Conservation (phyloP, 37 sponge, comb jelly and placozoan species). For the Eunapius fragilis region DNA sequence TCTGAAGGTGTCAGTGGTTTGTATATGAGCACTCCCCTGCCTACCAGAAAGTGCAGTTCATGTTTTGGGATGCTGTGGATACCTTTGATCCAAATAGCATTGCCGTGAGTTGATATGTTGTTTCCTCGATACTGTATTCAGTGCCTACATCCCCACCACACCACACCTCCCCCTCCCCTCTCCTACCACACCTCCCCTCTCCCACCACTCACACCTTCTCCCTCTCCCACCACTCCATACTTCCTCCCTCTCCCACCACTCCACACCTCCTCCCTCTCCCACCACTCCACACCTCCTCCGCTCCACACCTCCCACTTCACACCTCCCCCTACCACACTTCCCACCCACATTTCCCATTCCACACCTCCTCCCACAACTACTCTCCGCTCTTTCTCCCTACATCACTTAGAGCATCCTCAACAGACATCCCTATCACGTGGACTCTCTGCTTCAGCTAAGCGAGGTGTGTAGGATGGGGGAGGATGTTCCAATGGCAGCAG, state of each 20-base stretch:
- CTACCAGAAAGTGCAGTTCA: constrained; percentile 83
- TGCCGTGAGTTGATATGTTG: constrained; percentile 47
- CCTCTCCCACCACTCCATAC: not conserved
- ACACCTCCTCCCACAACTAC: not conserved
- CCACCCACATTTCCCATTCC: not conserved
- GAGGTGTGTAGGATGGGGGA: constrained; percentile 94
- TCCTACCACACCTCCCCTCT: constrained; percentile 1
- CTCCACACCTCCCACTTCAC: not conserved
- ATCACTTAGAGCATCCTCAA: not conserved
- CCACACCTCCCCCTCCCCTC: not conserved
- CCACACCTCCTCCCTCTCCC: not conserved
- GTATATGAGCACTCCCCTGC: constrained; percentile 71
- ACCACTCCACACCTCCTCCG: not conserved
- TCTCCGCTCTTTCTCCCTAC: not conserved
- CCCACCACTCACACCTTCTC: not conserved
- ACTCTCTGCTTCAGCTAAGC: constrained; percentile 94
- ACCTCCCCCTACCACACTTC: not conserved
- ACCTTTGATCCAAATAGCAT: constrained; percentile 83
- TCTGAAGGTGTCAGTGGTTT: constrained; percentile 66
- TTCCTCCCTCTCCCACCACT: not conserved
- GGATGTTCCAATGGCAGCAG: constrained; percentile 90
- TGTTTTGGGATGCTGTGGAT: constrained; percentile 84
- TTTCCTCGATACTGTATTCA: not conserved
- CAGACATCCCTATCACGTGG: constrained; percentile 87
- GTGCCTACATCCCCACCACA: not conserved